Evolutionary conservation across 2,797 vertebrate genomes (phyloP).

Genomic region (Antrozous pallidus): DNA sequence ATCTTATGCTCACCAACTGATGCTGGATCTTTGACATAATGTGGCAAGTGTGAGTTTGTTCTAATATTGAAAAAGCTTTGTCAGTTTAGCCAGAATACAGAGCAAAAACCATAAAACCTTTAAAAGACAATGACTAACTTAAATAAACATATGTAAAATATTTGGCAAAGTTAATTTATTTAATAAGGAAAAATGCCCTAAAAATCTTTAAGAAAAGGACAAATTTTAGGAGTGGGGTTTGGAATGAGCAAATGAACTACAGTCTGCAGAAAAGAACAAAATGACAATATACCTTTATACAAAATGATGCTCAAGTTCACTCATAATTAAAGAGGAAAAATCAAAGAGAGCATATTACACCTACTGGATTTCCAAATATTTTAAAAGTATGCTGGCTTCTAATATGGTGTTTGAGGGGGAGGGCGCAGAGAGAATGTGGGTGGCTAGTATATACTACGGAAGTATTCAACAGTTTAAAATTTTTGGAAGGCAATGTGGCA

Average conservation of each 20-base stretch:
- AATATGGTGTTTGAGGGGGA: not conserved
- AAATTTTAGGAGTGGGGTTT: not conserved
- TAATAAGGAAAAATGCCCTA: not conserved
- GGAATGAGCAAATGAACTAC: not conserved
- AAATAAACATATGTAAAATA: not conserved
- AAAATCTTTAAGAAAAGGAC: slow-evolving; percentile 6
- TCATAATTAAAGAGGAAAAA: not conserved
- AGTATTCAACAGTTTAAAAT: not conserved
- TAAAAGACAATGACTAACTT: not conserved
- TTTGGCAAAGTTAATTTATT: not conserved
- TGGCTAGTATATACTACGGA: not conserved
- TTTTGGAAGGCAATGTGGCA: not conserved
- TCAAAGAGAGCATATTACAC: not conserved
- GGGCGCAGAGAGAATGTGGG: no score
- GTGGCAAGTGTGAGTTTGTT: not conserved
- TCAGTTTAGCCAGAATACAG: not conserved
- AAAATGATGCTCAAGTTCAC: not conserved
- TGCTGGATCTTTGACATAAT: not conserved
- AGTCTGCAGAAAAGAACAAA: not conserved
- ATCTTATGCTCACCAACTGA: not conserved
- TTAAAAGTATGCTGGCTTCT: not conserved
- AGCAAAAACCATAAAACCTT: not conserved
- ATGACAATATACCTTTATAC: not conserved
- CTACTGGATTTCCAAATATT: not conserved
- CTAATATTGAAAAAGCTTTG: not conserved